Percentiles rank a stretch among this genome's conserved stretches.
Evolutionary conservation across 2,888 invertebrate genomes (phyloP).

Genomic region (Archaeoteleia sp.): DNA sequence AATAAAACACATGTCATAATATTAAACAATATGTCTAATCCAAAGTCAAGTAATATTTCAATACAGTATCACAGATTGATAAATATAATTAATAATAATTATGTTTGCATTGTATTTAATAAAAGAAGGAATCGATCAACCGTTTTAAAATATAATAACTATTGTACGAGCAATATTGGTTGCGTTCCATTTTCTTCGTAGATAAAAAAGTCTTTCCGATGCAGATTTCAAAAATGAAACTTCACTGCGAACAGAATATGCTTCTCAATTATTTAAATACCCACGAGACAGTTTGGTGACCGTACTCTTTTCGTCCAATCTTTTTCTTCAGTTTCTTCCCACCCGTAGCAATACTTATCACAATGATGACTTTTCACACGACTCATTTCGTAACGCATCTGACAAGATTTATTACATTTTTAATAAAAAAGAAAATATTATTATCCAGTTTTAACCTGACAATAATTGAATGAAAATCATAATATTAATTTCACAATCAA

Average conservation of each 20-base stretch:
- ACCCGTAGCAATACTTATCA: conserved; percentile 27
- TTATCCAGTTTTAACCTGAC: too few species aligned
- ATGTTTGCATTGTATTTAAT: too few species aligned
- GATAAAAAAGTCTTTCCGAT: conserved; percentile 2
- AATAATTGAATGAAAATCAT: too few species aligned
- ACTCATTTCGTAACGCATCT: conserved; percentile 31
- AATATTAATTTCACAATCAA: too few species aligned
- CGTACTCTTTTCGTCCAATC: conserved; percentile 38
- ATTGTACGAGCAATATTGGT: neutral
- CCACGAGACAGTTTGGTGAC: conserved; percentile 35
- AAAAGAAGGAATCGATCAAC: too few species aligned
- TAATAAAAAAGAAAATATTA: too few species aligned
- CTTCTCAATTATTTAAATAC: conserved; percentile 45
- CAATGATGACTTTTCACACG: conserved; percentile 40
- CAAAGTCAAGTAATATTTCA: too few species aligned
- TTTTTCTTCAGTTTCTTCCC: conserved; percentile 37
- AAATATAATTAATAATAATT: too few species aligned
- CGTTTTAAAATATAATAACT: too few species aligned
- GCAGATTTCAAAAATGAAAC: conserved; percentile 14
- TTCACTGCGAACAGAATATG: conserved; percentile 12
- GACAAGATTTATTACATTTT: conserved; percentile 1
- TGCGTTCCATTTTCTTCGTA: neutral
- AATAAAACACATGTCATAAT: too few species aligned
- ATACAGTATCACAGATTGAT: too few species aligned
- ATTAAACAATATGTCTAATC: too few species aligned